phyloP scores from a whole-genome alignment of 1,140 invertebrate species.

The Zaprionus nigranus region DNA sequence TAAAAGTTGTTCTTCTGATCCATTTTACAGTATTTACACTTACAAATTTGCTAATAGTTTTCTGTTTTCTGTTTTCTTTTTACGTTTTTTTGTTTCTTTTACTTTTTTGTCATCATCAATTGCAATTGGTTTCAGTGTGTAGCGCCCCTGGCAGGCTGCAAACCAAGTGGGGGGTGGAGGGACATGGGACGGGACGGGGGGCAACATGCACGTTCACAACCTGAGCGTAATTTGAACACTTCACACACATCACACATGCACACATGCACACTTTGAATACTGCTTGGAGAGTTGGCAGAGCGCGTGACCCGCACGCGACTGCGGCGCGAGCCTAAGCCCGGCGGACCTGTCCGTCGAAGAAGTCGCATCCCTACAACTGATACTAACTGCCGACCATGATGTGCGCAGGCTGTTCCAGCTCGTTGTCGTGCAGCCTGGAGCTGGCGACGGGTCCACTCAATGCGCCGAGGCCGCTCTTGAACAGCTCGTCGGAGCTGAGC shows the following conservation, averaged over 20 bases:
- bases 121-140: constrained; percentile 59
- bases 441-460: constrained; percentile 61
- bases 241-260: constrained; percentile 23
- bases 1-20: constrained; percentile 59
- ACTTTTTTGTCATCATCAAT: constrained; percentile 32
- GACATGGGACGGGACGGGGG: constrained; percentile 8
- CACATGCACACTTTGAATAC: constrained; percentile 53
- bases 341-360: constrained; percentile 9
- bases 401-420: constrained; percentile 82
- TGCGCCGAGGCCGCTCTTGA: constrained; percentile 84
- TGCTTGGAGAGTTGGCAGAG: constrained; percentile 62
- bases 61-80: constrained; percentile 17
- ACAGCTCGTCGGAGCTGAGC: constrained; percentile 88
- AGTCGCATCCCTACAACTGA: constrained; percentile 68
- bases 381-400: constrained; percentile 85
- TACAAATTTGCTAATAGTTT: constrained; percentile 81
- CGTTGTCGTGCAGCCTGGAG: constrained; percentile 73
- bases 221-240: constrained; percentile 65
- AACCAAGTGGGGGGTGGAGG: background rate
- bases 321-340: background rate
- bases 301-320: constrained; percentile 66
- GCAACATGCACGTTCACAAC: constrained; percentile 72
- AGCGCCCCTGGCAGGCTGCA: constrained; percentile 32
- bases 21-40: constrained; percentile 76
- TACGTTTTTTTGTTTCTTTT: constrained; percentile 45